Evolutionary conservation across 2,113 vertebrate species (phyloP).

Genomic region (Epinephelus moara): DNA sequence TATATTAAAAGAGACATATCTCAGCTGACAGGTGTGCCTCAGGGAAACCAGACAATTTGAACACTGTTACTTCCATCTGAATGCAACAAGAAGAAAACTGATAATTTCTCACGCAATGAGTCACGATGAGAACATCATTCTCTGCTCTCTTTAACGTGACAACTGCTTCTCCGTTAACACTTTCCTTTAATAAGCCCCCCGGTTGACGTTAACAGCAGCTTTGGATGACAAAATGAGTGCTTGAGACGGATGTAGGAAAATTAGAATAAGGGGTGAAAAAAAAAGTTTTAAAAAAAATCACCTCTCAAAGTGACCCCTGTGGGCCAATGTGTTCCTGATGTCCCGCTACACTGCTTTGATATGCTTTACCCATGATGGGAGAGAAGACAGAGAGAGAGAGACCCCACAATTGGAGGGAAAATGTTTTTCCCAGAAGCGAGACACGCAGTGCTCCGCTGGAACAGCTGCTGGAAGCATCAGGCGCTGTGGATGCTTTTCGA

Average conservation of each 20-base stretch:
- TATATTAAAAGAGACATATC: neutral
- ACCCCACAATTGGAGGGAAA: slow-evolving; percentile 68
- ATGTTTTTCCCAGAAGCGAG: slow-evolving; percentile 77
- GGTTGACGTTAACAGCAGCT: slow-evolving; percentile 44
- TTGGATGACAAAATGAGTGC: slow-evolving; percentile 58
- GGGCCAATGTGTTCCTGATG: slow-evolving; percentile 67
- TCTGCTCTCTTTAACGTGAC: slow-evolving; percentile 25
- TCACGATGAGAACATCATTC: slow-evolving; percentile 29
- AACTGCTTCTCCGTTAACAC: slow-evolving; percentile 61
- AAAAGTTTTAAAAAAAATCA: slow-evolving; percentile 31
- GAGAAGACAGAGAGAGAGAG: slow-evolving; percentile 22
- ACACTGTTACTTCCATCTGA: neutral
- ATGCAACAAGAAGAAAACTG: neutral
- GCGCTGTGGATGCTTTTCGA: slow-evolving; percentile 50
- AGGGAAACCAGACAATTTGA: slow-evolving; percentile 19
- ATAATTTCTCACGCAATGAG: slow-evolving; percentile 9
- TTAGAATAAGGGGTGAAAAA: slow-evolving; percentile 25
- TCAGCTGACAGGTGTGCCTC: slow-evolving; percentile 3
- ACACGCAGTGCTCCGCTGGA: slow-evolving; percentile 29
- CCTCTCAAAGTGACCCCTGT: slow-evolving; percentile 63
- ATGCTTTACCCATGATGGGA: slow-evolving; percentile 53
- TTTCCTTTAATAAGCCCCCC: slow-evolving; percentile 52
- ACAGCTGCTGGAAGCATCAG: slow-evolving; percentile 82
- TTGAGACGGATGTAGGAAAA: slow-evolving; percentile 52
- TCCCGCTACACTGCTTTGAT: slow-evolving; percentile 64